phyloP scores from a whole-genome alignment of 2,797 vertebrate genomes.

The Lepidocolaptes lacrymiger region DNA sequence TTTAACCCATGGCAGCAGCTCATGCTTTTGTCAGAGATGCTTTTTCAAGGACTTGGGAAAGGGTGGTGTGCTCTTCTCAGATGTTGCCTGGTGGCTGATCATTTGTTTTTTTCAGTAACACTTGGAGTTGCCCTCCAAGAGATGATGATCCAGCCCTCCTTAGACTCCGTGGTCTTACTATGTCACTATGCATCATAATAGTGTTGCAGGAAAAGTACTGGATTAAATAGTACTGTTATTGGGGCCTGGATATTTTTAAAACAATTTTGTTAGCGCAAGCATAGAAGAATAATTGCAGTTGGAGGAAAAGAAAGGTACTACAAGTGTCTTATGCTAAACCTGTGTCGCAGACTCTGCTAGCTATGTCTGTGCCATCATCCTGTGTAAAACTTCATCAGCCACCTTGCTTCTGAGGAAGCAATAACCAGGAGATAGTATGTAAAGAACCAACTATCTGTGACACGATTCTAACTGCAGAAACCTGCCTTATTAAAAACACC shows the following conservation, averaged over 20 bases:
- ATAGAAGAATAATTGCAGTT: neutral
- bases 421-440: neutral
- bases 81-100: neutral
- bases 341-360: neutral
- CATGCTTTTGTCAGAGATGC: neutral
- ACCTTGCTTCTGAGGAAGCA: neutral
- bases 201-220: neutral
- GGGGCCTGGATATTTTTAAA: neutral
- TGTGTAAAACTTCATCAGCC: neutral
- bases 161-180: accelerated
- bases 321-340: neutral
- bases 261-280: neutral
- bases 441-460: neutral
- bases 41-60: neutral
- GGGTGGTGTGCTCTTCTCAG: neutral
- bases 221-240: neutral
- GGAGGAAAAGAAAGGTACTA: neutral
- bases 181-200: accelerated
- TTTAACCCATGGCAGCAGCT: neutral
- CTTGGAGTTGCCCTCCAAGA: neutral
- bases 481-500: neutral
- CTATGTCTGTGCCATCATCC: neutral
- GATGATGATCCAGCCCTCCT: neutral
- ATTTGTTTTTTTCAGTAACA: neutral
- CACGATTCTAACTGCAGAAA: neutral